phyloP scores from a whole-genome alignment of 2,797 vertebrate genomes.

The Tamandua tetradactyla region DNA sequence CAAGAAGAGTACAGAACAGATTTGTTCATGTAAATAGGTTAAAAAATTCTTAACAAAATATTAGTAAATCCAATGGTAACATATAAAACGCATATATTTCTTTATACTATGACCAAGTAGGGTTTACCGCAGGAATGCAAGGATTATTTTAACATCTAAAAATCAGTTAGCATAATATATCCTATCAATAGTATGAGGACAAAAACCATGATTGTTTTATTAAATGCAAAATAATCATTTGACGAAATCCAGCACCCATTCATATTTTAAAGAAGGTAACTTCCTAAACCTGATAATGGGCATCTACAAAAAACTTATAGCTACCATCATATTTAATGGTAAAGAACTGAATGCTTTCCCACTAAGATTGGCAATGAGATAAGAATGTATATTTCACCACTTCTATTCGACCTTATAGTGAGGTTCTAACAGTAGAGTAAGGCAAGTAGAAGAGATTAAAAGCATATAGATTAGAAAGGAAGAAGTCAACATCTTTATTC shows the following conservation, averaged over 20 bases:
- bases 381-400: neutral
- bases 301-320: neutral
- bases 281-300: neutral
- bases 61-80: neutral
- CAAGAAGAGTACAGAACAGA: neutral
- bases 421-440: no score
- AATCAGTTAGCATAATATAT: neutral
- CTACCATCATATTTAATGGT: neutral
- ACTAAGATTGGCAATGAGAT: no score
- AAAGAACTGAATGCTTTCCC: no score
- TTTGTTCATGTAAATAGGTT: neutral
- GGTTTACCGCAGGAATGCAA: neutral
- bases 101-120: neutral
- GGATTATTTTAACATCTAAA: neutral
- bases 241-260: neutral
- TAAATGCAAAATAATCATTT: neutral
- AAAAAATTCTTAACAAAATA: neutral
- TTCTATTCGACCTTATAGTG: neutral
- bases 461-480: no score
- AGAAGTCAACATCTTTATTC: no score
- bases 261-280: no score
- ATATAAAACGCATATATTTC: neutral
- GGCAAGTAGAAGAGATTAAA: no score
- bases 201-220: neutral
- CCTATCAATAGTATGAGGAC: neutral